These are phyloP conservation scores for Scaptomyza cyrtandrae DNA, from an alignment of 2,888 invertebrate genomes.

Conservation along the genomic window DNA sequence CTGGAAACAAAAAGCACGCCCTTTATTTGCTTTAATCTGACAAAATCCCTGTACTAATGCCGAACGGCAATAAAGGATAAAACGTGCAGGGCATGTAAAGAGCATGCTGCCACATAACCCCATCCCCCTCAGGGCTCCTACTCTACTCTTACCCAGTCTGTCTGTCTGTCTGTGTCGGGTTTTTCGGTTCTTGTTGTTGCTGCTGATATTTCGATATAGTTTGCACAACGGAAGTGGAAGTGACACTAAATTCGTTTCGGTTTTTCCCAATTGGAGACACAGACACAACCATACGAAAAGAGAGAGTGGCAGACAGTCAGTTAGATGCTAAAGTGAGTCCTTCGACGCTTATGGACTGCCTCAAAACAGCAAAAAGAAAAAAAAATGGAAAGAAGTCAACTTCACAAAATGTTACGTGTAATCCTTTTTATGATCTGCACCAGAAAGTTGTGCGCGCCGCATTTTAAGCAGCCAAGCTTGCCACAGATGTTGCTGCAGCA, in stretches of 20 bases:
- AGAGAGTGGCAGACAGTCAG: constrained; percentile 17
- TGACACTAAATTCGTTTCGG: constrained; percentile 77
- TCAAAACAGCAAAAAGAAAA: constrained; percentile 9
- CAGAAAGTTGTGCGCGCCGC: constrained; percentile 66
- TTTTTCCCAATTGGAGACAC: constrained; percentile 67
- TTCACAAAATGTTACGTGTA: constrained; percentile 75
- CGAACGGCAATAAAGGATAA: constrained; percentile 81
- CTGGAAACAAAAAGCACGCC: constrained; percentile 74
- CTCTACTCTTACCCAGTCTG: background rate
- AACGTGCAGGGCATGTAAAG: constrained; percentile 78
- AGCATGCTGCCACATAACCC: constrained; percentile 46
- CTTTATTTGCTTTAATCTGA: constrained; percentile 78
- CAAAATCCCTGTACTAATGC: constrained; percentile 78
- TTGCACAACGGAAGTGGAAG: constrained; percentile 79
- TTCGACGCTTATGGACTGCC: constrained; percentile 51
- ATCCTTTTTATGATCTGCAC: constrained; percentile 78
- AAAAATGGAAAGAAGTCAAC: constrained; percentile 44
- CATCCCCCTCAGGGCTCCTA: background rate
- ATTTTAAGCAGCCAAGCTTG: constrained; percentile 63
- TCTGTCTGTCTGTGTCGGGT: constrained; percentile 29
- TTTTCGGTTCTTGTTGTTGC: constrained; percentile 44
- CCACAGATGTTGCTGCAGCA: constrained; percentile 30
- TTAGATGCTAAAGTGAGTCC: constrained; percentile 36
- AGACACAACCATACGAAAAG: constrained; percentile 9
- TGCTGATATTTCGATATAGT: constrained; percentile 66